Evolutionary conservation across 2,797 vertebrate genomes (phyloP).

Genomic region (Yasuhikotakia modesta): DNA sequence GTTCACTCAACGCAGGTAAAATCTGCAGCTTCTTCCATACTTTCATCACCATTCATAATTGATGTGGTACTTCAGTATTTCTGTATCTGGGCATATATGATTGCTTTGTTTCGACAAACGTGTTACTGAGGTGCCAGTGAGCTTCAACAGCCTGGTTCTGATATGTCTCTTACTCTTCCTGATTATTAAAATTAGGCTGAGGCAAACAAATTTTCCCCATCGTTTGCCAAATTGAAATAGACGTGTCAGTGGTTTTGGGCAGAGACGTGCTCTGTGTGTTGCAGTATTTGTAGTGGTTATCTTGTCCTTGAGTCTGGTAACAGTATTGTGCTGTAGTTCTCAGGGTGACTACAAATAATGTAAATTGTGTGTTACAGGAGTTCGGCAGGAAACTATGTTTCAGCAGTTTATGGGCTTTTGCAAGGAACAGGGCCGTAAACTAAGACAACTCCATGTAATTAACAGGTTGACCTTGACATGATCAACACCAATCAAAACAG

Average conservation of each 20-base stretch:
- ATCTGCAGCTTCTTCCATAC: conserved; percentile 19
- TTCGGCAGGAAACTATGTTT: conserved; percentile 2
- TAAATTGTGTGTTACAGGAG: conserved; percentile 2
- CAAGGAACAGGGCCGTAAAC: conserved; percentile 30
- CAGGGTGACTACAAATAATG: conserved; percentile 21
- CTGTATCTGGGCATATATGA: background rate
- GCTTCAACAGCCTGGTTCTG: conserved; percentile 12
- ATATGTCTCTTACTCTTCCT: conserved; percentile 39
- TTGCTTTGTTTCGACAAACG: background rate
- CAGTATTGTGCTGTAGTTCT: background rate
- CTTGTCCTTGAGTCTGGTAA: conserved; percentile 22
- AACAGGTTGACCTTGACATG: conserved; percentile 47
- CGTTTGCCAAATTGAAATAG: conserved; percentile 29
- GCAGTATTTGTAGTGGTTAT: conserved; percentile 12
- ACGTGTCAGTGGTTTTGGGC: conserved; percentile 18
- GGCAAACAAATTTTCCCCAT: conserved; percentile 43
- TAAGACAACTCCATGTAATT: conserved; percentile 6
- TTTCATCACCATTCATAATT: background rate
- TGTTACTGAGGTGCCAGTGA: background rate
- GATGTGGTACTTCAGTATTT: background rate
- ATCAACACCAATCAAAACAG: background rate
- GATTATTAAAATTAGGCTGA: conserved; percentile 46
- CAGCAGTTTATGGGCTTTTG: background rate
- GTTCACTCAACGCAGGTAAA: conserved; percentile 93
- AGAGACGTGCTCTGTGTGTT: background rate